Conservation (phyloP, 2,888 invertebrate genomes). For the Orgyia antiqua region DNA sequence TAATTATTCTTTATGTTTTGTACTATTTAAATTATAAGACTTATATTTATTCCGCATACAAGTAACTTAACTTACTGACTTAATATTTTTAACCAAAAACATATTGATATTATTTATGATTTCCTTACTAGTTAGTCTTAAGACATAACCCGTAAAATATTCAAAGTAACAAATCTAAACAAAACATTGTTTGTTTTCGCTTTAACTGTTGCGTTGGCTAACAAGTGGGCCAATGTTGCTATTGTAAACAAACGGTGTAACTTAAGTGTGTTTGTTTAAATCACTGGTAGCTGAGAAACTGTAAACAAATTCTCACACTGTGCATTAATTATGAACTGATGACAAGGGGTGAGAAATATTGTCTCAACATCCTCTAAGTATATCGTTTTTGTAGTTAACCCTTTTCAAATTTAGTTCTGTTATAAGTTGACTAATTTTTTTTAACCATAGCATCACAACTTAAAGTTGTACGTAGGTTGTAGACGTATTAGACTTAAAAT, state of each 20-base stretch:
- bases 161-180: slow-evolving; percentile 36
- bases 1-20: too few relatives aligned
- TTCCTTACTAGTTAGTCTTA: too few relatives aligned
- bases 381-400: neutral
- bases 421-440: too few relatives aligned
- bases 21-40: too few relatives aligned
- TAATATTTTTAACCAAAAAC: too few relatives aligned
- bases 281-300: slow-evolving; percentile 35
- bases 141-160: slow-evolving; percentile 28
- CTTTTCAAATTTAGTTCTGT: neutral
- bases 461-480: too few relatives aligned
- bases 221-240: slow-evolving; percentile 45
- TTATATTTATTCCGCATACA: too few relatives aligned
- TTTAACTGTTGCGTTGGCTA: slow-evolving; percentile 38
- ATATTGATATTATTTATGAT: too few relatives aligned
- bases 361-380: slow-evolving; percentile 8
- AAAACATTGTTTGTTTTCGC: slow-evolving; percentile 44
- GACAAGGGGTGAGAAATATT: slow-evolving; percentile 42
- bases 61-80: too few relatives aligned
- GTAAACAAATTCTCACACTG: slow-evolving; percentile 52
- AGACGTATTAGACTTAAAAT: too few relatives aligned
- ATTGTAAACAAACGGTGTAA: slow-evolving; percentile 47
- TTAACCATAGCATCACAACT: too few relatives aligned
- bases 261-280: slow-evolving; percentile 34
- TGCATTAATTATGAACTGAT: slow-evolving; percentile 40